These are phyloP conservation scores for Hydraecia micacea DNA, from an alignment of 2,888 invertebrate species.

Conservation along the genomic window DNA sequence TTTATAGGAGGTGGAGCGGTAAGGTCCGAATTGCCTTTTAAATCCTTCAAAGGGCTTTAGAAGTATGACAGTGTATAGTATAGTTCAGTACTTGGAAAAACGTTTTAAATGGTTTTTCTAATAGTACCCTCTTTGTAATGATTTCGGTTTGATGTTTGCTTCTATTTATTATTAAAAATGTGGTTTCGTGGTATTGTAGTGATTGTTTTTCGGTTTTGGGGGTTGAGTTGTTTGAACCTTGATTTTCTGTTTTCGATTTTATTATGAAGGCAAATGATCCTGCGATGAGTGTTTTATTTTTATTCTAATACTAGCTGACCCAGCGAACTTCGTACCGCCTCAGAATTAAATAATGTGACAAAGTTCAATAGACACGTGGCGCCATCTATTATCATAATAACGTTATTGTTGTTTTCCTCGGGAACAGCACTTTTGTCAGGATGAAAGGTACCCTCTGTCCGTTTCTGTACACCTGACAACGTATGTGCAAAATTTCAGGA, in stretches of 20 bases:
- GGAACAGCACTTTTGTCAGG: too few species aligned
- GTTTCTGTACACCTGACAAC: too few species aligned
- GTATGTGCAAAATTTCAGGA: too few species aligned
- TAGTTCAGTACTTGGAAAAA: constrained; percentile 67
- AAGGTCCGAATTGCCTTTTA: constrained; percentile 73
- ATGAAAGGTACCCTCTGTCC: too few species aligned
- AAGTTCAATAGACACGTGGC: too few species aligned
- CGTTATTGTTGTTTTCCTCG: too few species aligned
- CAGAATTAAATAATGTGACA: too few species aligned
- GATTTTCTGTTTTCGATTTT: not conserved
- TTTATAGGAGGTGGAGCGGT: constrained; percentile 74
- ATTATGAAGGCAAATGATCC: not conserved
- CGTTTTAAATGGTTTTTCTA: constrained; percentile 54
- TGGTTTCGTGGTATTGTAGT: constrained; percentile 15
- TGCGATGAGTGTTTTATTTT: not conserved
- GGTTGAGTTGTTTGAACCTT: not conserved
- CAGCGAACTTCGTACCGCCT: too few species aligned
- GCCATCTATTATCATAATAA: too few species aligned
- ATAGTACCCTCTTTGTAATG: constrained; percentile 48
- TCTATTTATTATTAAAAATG: constrained; percentile 44
- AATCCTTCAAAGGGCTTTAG: constrained; percentile 74
- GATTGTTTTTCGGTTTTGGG: constrained; percentile 1
- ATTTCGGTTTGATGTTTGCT: constrained; percentile 54
- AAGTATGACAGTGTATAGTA: constrained; percentile 64
- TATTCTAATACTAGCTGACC: not conserved